Evolutionary conservation across 2,113 vertebrate species (phyloP), one percentile per base, ranked within the genome.

Genomic region (Ellobius talpinus): DNA sequence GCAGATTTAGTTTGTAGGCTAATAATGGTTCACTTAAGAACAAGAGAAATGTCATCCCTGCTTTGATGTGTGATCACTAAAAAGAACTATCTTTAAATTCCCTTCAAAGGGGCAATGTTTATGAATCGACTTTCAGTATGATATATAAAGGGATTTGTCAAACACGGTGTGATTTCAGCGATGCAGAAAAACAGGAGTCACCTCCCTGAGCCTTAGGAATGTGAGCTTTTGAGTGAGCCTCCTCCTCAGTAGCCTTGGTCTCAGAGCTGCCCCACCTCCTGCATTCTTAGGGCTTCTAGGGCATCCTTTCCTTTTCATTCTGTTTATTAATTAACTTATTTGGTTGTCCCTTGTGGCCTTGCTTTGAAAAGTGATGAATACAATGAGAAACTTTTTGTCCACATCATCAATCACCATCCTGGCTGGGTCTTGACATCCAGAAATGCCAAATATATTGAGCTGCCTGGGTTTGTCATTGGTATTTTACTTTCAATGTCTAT

Each of bases 91-190:
- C 93, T 96, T 91, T 73, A 98, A 98, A 96, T 97, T 98, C 93
- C 73, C 81, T 94, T 97, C 79, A 65, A 89, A 97, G 88, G 86
- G 97, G 33, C 5, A 50, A 45, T 97, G 96, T 97, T 98, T 98
- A 97, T 94, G 96, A 98, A 96, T 95, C 95, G 93, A 70, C 96
- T 98, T 98, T 98, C 96, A 93, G 89, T 92, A 61, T 21, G 82
- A 92, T 89, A 94, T 91, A 97, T 94, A 98, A 98, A 98, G 87
- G 91, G 94, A 97, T 98, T 98, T 98, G 96, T 98, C 96, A 98
- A 97, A 97, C 98, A 81, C 90, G 94, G 93, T 95, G 94, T 93
- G 95, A 21, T 94, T 95, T 92, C 97, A 95, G 70, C 65, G 94
- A 91, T 98, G 97, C 95, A 98, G 97, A 97, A 96, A 97, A 98